phyloP scores from a whole-genome alignment of 2,113 vertebrate species.

The Puntigrus tetrazona region DNA sequence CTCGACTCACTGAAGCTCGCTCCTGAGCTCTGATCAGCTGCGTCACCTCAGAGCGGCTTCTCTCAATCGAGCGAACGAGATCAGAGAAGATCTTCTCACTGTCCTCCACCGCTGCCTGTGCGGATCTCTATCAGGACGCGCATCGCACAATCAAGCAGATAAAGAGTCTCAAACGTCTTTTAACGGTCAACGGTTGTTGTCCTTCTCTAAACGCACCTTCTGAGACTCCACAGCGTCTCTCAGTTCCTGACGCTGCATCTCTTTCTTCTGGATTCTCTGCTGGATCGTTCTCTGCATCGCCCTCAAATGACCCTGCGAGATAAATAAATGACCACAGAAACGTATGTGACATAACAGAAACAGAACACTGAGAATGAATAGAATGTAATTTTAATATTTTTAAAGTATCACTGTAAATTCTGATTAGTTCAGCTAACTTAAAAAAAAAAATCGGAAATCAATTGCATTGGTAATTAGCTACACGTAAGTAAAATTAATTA shows the following conservation, averaged over 20 bases:
- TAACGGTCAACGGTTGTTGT: neutral
- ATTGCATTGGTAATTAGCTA: too few species aligned
- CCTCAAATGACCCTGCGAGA: neutral
- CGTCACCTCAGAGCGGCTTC: constrained; percentile 43
- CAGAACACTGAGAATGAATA: too few species aligned
- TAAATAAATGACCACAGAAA: too few species aligned
- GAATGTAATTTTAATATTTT: too few species aligned
- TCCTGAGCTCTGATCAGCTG: constrained; percentile 46
- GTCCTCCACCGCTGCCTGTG: constrained; percentile 42
- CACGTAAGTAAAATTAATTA: too few species aligned
- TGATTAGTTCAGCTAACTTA: too few species aligned
- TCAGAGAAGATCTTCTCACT: constrained; percentile 52
- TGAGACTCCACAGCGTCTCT: neutral
- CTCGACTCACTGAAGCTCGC: neutral
- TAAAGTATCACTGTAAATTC: too few species aligned
- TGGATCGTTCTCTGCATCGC: neutral
- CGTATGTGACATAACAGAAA: too few species aligned
- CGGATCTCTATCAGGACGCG: constrained; percentile 15
- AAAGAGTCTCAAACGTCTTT: neutral
- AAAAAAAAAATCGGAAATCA: too few species aligned
- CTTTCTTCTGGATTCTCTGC: neutral
- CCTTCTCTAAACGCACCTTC: neutral
- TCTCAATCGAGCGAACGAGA: constrained; percentile 45
- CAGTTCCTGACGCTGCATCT: neutral
- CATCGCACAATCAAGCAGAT: neutral